phyloP scores from a whole-genome alignment of 2,797 vertebrate species.

The Coendou prehensilis region DNA sequence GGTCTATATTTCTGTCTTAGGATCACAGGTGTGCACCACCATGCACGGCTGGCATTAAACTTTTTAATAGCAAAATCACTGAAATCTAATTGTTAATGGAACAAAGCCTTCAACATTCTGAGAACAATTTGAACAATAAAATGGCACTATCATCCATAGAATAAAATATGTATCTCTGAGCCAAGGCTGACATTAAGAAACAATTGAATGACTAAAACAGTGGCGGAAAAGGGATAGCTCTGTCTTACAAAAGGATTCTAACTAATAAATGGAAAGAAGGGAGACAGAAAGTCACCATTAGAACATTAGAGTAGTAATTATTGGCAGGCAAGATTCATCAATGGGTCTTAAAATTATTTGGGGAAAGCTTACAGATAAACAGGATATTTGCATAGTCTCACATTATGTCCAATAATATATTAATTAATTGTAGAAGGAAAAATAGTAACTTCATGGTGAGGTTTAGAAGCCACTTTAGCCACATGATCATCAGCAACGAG shows the following conservation, averaged over 20 bases:
- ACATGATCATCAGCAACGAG: not conserved
- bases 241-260: conserved; percentile 20
- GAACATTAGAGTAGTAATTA: not conserved
- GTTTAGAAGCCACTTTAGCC: not conserved
- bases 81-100: not conserved
- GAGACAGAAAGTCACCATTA: conserved; percentile 3
- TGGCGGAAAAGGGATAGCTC: not conserved
- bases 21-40: not conserved
- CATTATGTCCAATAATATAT: not conserved
- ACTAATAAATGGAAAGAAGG: conserved; percentile 14
- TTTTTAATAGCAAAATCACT: not conserved
- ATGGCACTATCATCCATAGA: not conserved
- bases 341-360: conserved; percentile 21
- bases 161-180: conserved; percentile 1
- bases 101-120: not conserved
- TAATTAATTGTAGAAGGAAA: conserved; percentile 9
- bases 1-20: not conserved
- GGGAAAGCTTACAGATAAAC: not conserved
- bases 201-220: not conserved
- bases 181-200: not conserved
- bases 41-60: not conserved
- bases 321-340: not conserved
- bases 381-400: not conserved
- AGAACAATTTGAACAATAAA: not conserved
- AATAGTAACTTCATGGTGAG: not conserved